Conservation (phyloP, 37 sponge, comb jelly and placozoan genomes). For the Axinella damicornis region DNA sequence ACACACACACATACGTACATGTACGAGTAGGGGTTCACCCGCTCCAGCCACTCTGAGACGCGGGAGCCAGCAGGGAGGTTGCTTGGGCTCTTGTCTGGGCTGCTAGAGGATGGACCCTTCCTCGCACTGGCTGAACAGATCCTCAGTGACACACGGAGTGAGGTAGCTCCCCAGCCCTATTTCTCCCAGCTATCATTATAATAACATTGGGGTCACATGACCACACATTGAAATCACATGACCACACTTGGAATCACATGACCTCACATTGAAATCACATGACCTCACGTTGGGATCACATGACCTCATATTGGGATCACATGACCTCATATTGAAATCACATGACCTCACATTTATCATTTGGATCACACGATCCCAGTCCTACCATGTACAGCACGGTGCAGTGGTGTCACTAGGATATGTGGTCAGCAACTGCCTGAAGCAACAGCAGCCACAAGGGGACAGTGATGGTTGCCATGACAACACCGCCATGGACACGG, state of each 20-base stretch:
- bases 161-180: neutral
- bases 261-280: too few relatives aligned
- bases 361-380: slow-evolving; percentile 18
- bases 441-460: too few relatives aligned
- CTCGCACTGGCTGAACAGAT: slow-evolving; percentile 13
- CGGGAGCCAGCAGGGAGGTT: slow-evolving; percentile 63
- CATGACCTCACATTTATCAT: too few relatives aligned
- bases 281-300: too few relatives aligned
- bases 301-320: too few relatives aligned
- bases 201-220: too few relatives aligned
- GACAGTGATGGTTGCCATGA: neutral
- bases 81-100: slow-evolving; percentile 30
- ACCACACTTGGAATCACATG: too few relatives aligned
- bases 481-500: neutral
- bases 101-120: slow-evolving; percentile 8
- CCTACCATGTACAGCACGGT: slow-evolving; percentile 57
- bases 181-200: too few relatives aligned
- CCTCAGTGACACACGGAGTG: slow-evolving; percentile 11
- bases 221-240: too few relatives aligned
- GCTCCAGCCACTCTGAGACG: slow-evolving; percentile 50
- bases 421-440: slow-evolving; percentile 7
- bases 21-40: slow-evolving; percentile 55
- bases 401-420: slow-evolving; percentile 58
- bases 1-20: neutral
- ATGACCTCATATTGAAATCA: too few relatives aligned